Evolutionary conservation across 1,140 invertebrate species (phyloP).

Genomic region (Acromyrmex echinatior): DNA sequence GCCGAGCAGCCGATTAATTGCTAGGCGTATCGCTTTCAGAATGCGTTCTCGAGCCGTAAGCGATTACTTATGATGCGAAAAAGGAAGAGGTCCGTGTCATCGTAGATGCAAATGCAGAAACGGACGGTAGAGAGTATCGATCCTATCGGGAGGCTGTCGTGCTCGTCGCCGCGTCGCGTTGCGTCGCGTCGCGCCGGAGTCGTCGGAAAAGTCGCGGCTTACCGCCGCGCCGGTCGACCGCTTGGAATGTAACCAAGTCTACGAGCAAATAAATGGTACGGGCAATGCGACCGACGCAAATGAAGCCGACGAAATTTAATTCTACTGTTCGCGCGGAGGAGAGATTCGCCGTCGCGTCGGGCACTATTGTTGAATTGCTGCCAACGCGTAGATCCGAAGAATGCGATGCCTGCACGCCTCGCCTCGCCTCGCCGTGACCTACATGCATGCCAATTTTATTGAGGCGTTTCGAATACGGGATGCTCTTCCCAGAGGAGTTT

Average conservation of each 20-base stretch:
- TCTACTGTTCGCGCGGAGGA: slow-evolving; percentile 48
- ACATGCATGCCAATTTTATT: slow-evolving; percentile 75
- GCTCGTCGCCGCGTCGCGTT: neutral
- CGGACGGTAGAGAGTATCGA: slow-evolving; percentile 53
- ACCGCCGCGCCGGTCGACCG: slow-evolving; percentile 27
- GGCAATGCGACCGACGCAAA: slow-evolving; percentile 65
- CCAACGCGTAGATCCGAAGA: slow-evolving; percentile 72
- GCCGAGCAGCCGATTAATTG: slow-evolving; percentile 50
- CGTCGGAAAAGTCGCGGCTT: slow-evolving; percentile 43
- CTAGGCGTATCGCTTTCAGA: slow-evolving; percentile 43
- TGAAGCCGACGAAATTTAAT: slow-evolving; percentile 75
- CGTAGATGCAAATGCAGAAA: slow-evolving; percentile 44
- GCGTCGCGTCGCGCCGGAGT: neutral
- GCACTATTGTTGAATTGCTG: slow-evolving; percentile 73
- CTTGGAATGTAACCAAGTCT: slow-evolving; percentile 75
- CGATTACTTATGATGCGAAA: slow-evolving; percentile 60
- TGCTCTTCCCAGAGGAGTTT: neutral
- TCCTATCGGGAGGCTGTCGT: slow-evolving; percentile 11
- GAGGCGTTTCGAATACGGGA: slow-evolving; percentile 63
- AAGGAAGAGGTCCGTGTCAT: slow-evolving; percentile 38
- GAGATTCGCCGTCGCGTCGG: slow-evolving; percentile 11
- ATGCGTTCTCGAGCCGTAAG: slow-evolving; percentile 1
- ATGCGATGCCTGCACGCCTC: slow-evolving; percentile 47
- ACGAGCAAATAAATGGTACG: slow-evolving; percentile 65
- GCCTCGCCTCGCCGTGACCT: slow-evolving; percentile 70